Base-by-base conservation (phyloP, 2,113 vertebrate species). In the Pogonocichla stellata region DNA sequence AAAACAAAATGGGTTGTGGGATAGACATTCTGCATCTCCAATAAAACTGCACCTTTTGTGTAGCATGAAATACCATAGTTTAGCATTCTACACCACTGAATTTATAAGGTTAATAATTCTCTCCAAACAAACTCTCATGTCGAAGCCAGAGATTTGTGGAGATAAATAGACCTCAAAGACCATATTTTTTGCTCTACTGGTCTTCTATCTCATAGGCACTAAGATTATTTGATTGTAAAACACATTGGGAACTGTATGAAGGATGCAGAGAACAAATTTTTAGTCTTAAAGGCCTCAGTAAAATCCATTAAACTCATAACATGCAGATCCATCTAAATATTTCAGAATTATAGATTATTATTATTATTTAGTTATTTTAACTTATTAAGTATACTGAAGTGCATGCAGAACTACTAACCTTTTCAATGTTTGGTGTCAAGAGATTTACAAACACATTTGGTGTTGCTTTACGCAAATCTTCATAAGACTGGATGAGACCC, bases 351-450 rank as follows among this genome's bases (percentile, higher is more conserved):
- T 22, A 53, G 43, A 48, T 19, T 51, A 71, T 31, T 67, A 48
- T 14, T 25, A 67, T 53, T 51, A 28, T 38, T 38, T 9, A 34
- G 5, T 25, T 72, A 80, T 42, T 77, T 47, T 66, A 87, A 61
- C 15, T 54, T 58, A 42, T 70, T 24, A 86, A 54, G 57, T 38
- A n/a, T 62, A 29, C 19, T 79, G 36, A 67, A 48, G 48, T n/a
- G 36, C 75, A 61, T 54, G 86, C 40, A 66, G 36, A 15, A 88
- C 53, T 84, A 94, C 98, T 88, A 95, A 98, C 98, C 97, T 98
- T 97, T 88, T 97, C 96, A 71, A 98, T 97, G 95, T 98, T 98
- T 64, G 98, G 97, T 57, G 97, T 53, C 96, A 99, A 97, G 86
- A 99, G 82, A 88, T 94, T 98, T 75, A 95, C 81, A 92, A 99